Evolutionary conservation across 2,888 invertebrate species (phyloP).

Genomic region (Macrosiphum euphorbiae): DNA sequence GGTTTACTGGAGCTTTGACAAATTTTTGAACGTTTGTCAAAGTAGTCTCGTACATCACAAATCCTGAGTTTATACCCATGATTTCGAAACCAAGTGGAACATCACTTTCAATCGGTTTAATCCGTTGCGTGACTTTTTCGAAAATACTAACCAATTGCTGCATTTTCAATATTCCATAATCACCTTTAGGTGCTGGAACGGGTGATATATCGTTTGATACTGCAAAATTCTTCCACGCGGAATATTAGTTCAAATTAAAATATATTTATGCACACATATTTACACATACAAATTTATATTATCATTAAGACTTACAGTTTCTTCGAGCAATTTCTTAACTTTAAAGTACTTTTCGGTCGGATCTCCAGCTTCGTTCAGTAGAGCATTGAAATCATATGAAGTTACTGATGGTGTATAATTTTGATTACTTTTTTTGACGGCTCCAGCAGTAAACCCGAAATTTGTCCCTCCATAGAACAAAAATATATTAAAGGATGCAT

Average conservation of each 20-base stretch:
- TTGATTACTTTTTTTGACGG: slow-evolving; percentile 69
- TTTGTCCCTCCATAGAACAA: slow-evolving; percentile 94
- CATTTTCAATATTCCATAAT: slow-evolving; percentile 77
- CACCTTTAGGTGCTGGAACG: slow-evolving; percentile 75
- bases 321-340: slow-evolving; percentile 77
- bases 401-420: slow-evolving; percentile 79
- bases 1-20: slow-evolving; percentile 70
- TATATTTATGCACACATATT: neutral
- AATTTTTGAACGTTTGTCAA: slow-evolving; percentile 70
- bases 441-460: slow-evolving; percentile 77
- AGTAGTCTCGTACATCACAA: slow-evolving; percentile 76
- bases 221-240: slow-evolving; percentile 58
- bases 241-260: neutral
- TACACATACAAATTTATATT: neutral
- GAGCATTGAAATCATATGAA: slow-evolving; percentile 94
- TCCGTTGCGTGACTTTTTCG: slow-evolving; percentile 66
- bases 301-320: slow-evolving; percentile 67
- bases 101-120: slow-evolving; percentile 24
- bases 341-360: slow-evolving; percentile 85
- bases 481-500: slow-evolving; percentile 85
- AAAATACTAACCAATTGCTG: slow-evolving; percentile 71
- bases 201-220: slow-evolving; percentile 74
- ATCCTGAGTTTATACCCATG: slow-evolving; percentile 75
- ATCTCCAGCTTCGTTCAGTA: slow-evolving; percentile 90
- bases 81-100: slow-evolving; percentile 77